phyloP scores from a whole-genome alignment of 2,113 vertebrate species.

The Apeltes quadracus region DNA sequence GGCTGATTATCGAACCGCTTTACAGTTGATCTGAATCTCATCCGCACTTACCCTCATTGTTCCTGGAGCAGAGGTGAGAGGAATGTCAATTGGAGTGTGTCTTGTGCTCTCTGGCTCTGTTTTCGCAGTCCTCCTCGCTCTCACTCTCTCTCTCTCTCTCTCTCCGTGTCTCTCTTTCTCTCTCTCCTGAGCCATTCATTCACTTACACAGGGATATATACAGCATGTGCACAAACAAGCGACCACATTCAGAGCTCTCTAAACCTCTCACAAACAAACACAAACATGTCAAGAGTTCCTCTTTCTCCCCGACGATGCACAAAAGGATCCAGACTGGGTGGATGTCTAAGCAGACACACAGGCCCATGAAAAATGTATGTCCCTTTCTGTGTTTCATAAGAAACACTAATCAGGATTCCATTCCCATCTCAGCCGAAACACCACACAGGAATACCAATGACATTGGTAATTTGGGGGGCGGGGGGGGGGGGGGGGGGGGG shows the following conservation, averaged over 20 bases:
- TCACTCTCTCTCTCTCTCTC: background rate
- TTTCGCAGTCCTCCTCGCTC: slow-evolving; percentile 35
- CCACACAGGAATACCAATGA: slow-evolving; percentile 76
- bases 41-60: slow-evolving; percentile 79
- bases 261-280: slow-evolving; percentile 53
- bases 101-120: slow-evolving; percentile 51
- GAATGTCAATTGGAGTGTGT: slow-evolving; percentile 74
- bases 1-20: slow-evolving; percentile 74
- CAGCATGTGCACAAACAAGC: slow-evolving; percentile 33
- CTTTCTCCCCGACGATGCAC: slow-evolving; percentile 35
- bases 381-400: slow-evolving; percentile 72
- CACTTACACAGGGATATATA: slow-evolving; percentile 3
- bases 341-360: slow-evolving; percentile 58
- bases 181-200: background rate
- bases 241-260: slow-evolving; percentile 44
- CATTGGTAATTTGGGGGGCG: slow-evolving; percentile 64
- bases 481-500: slow-evolving; percentile 58
- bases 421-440: slow-evolving; percentile 66
- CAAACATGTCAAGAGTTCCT: slow-evolving; percentile 55
- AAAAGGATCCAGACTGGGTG: slow-evolving; percentile 50
- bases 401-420: slow-evolving; percentile 74
- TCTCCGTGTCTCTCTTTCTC: slow-evolving; percentile 8
- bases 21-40: slow-evolving; percentile 76
- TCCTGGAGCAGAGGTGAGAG: slow-evolving; percentile 69
- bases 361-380: slow-evolving; percentile 80